These are phyloP conservation scores for Gordius sp. DNA, from an alignment of 2,888 invertebrate genomes.

Conservation along the genomic window DNA sequence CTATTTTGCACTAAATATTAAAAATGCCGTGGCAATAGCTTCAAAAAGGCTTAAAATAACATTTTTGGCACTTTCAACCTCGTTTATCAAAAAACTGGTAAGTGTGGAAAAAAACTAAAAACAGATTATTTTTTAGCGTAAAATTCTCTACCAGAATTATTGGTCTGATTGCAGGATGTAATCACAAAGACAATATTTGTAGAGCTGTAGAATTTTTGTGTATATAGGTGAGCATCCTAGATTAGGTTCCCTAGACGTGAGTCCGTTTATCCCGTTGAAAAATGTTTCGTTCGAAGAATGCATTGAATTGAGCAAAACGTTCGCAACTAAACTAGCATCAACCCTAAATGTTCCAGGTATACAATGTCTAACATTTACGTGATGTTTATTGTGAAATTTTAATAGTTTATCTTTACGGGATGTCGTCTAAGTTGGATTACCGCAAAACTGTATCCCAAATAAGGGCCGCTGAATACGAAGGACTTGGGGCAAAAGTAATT, in stretches of 20 bases:
- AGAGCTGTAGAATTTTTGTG: no score
- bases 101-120: no score
- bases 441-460: not conserved
- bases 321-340: not conserved
- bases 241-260: not conserved
- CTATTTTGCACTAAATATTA: no score
- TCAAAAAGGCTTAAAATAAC: no score
- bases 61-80: no score
- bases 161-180: no score
- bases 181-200: no score
- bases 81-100: no score
- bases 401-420: constrained; percentile 13
- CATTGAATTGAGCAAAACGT: not conserved
- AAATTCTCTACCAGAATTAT: no score
- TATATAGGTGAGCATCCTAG: constrained; percentile 10
- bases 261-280: not conserved
- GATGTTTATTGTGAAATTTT: not conserved
- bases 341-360: constrained; percentile 8
- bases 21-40: no score
- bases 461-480: constrained; percentile 6
- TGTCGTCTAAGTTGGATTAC: not conserved
- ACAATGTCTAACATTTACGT: not conserved
- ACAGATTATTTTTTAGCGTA: no score
- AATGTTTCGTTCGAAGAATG: constrained; percentile 1
- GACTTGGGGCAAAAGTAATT: not conserved